phyloP scores from a whole-genome alignment of 2,113 vertebrate genomes.

The Pseudolaguvia tuberculata region DNA sequence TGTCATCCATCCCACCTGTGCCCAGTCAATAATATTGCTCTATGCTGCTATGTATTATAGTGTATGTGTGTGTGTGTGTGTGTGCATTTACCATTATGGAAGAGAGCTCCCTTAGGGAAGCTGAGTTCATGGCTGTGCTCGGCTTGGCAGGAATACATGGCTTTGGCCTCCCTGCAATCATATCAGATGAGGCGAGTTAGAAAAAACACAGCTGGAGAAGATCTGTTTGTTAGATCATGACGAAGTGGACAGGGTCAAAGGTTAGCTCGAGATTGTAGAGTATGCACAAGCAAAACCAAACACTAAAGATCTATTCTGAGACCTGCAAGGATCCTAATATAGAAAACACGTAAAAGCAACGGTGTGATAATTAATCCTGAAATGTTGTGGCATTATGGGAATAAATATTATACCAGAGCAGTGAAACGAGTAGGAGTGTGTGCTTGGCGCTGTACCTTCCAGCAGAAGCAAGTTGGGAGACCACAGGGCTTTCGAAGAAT shows the following conservation, averaged over 20 bases:
- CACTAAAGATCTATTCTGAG: slow-evolving; percentile 15
- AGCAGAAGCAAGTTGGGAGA: slow-evolving; percentile 71
- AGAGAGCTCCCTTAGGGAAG: slow-evolving; percentile 92
- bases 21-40: neutral
- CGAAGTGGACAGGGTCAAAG: slow-evolving; percentile 17
- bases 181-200: slow-evolving; percentile 36
- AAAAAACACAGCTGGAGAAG: slow-evolving; percentile 6
- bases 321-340: slow-evolving; percentile 19
- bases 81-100: slow-evolving; percentile 81
- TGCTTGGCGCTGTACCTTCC: slow-evolving; percentile 60
- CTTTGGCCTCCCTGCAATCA: slow-evolving; percentile 83
- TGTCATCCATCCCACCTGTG: too few species aligned
- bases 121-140: slow-evolving; percentile 95
- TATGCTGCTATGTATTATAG: neutral
- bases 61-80: too few species aligned
- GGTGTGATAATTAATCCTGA: slow-evolving; percentile 11
- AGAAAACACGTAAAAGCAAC: slow-evolving; percentile 18
- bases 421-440: slow-evolving; percentile 4
- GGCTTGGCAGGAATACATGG: slow-evolving; percentile 94
- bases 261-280: neutral
- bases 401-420: slow-evolving; percentile 23
- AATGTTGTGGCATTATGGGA: slow-evolving; percentile 17
- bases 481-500: slow-evolving; percentile 82
- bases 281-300: neutral
- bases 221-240: slow-evolving; percentile 15